These are phyloP conservation scores for Leptura quadrifasciata DNA, from an alignment of 2,888 invertebrate genomes.

Conservation along the genomic window DNA sequence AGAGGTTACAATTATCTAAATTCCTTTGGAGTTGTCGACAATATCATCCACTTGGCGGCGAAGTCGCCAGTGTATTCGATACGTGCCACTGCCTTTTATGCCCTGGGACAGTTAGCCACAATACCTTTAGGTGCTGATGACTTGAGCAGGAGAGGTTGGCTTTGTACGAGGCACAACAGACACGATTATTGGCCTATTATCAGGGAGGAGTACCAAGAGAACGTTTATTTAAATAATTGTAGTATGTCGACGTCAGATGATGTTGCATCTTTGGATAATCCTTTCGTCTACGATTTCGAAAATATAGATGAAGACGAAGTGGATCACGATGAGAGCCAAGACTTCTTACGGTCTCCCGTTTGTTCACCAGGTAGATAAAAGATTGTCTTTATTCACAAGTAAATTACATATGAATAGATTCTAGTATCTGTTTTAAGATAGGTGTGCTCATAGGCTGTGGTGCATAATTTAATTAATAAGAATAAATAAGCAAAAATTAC, in stretches of 20 bases:
- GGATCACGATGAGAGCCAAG: constrained; percentile 53
- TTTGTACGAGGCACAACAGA: constrained; percentile 83
- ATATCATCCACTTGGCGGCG: constrained; percentile 83
- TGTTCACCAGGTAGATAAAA: constrained; percentile 55
- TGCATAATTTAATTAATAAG: too few species aligned
- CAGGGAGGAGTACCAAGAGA: constrained; percentile 77
- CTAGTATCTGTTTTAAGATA: not conserved
- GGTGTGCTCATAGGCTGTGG: too few species aligned
- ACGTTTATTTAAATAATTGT: constrained; percentile 50
- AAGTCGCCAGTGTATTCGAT: constrained; percentile 90
- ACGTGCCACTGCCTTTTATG: constrained; percentile 92
- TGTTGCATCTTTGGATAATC: constrained; percentile 51
- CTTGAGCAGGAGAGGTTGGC: constrained; percentile 84
- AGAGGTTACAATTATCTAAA: constrained; percentile 86
- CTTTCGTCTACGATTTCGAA: constrained; percentile 51
- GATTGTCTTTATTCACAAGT: not conserved
- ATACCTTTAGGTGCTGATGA: constrained; percentile 89
- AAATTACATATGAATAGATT: not conserved
- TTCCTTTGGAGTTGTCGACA: constrained; percentile 72
- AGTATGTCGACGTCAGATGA: constrained; percentile 58
- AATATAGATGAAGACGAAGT: constrained; percentile 54
- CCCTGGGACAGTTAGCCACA: constrained; percentile 89
- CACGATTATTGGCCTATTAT: constrained; percentile 87
- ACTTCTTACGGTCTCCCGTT: constrained; percentile 52
- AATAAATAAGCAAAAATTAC: too few species aligned